phyloP scores from a whole-genome alignment of 2,888 invertebrate genomes.

The Pseudococcus viburni region DNA sequence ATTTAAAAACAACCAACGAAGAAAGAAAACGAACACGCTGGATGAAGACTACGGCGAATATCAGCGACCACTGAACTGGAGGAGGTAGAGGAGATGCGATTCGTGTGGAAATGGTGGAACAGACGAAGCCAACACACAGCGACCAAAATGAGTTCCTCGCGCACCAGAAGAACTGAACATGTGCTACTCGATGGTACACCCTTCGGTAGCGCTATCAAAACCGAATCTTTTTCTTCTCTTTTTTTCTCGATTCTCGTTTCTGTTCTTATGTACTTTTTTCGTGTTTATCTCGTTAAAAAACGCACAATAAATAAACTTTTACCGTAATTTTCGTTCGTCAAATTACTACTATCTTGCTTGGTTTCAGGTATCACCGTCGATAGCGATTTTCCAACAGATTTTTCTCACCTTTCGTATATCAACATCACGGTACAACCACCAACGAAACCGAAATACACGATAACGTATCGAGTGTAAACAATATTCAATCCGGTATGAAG shows the following conservation, averaged over 20 bases:
- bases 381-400: background rate
- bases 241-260: background rate
- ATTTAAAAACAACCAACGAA: slow-evolving; percentile 63
- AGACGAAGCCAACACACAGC: slow-evolving; percentile 55
- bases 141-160: slow-evolving; percentile 65
- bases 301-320: slow-evolving; percentile 13
- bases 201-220: slow-evolving; percentile 49
- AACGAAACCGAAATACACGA: background rate
- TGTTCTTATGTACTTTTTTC: background rate
- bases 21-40: slow-evolving; percentile 65
- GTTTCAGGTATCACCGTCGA: background rate
- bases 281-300: slow-evolving; percentile 14
- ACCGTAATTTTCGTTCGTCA: slow-evolving; percentile 4
- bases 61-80: slow-evolving; percentile 68
- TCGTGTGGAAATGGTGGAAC: slow-evolving; percentile 53
- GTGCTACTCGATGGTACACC: slow-evolving; percentile 62
- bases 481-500: background rate
- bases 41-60: slow-evolving; percentile 65
- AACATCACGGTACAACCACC: background rate
- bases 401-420: background rate
- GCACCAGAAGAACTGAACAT: slow-evolving; percentile 64
- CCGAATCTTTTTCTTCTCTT: slow-evolving; percentile 9
- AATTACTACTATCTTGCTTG: background rate
- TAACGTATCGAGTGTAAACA: background rate
- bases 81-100: slow-evolving; percentile 67